phyloP scores from a whole-genome alignment of 2,797 vertebrate genomes.

The Furcifer pardalis region DNA sequence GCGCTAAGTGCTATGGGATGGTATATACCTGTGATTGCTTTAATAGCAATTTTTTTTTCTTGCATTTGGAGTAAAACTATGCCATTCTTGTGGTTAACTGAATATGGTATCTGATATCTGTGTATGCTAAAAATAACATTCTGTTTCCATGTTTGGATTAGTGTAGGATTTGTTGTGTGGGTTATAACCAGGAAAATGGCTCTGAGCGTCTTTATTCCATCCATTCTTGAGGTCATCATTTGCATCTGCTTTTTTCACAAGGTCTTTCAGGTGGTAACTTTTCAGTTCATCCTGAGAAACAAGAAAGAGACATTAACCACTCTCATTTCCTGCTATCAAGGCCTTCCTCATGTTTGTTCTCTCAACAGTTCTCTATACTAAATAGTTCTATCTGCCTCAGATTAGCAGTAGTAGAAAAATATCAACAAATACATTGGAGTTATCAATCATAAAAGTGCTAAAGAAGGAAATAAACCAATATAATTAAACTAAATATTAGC shows the following conservation, averaged over 20 bases:
- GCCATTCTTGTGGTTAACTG: not conserved
- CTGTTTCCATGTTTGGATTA: conserved; percentile 69
- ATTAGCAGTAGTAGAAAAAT: not conserved
- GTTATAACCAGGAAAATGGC: conserved; percentile 54
- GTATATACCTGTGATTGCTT: too few species aligned
- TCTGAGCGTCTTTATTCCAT: conserved; percentile 28
- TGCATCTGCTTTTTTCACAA: conserved; percentile 56
- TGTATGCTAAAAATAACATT: conserved; percentile 73
- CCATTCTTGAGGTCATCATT: conserved; percentile 59
- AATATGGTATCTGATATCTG: not conserved
- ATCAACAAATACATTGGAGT: not conserved
- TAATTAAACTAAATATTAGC: too few species aligned
- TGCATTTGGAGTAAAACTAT: conserved; percentile 27
- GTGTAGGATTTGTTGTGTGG: conserved; percentile 70
- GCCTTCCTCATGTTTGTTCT: not conserved
- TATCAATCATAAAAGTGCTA: too few species aligned
- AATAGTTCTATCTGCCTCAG: too few species aligned
- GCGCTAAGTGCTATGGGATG: too few species aligned
- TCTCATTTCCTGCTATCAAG: not conserved
- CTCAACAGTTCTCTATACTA: too few species aligned
- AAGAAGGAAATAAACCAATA: too few species aligned
- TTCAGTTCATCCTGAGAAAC: conserved; percentile 71
- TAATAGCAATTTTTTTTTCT: not conserved
- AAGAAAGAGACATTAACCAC: not conserved
- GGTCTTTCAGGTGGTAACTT: conserved; percentile 44